These are phyloP conservation scores for Heliconius aoede DNA, from an alignment of 2,888 invertebrate species.

Conservation along the genomic window DNA sequence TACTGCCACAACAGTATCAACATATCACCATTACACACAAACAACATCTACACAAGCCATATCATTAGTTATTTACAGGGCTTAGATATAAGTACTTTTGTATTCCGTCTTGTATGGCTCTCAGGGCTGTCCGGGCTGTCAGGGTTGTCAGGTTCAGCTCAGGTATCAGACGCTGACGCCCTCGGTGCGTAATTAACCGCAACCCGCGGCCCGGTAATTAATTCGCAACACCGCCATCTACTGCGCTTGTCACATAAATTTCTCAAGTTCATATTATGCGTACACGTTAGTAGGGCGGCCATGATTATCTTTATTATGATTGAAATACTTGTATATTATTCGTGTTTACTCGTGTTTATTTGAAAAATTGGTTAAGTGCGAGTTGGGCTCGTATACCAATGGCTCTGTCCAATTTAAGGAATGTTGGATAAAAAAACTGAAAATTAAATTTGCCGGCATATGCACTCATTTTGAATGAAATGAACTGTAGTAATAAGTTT, in stretches of 20 bases:
- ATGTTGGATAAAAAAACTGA: no score
- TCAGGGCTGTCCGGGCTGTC: conserved; percentile 3
- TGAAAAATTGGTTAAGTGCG: no score
- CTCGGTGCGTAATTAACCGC: conserved; percentile 66
- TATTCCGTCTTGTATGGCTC: conserved; percentile 13
- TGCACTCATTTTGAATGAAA: no score
- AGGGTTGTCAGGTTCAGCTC: conserved; percentile 9
- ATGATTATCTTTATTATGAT: no score
- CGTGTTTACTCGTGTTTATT: no score
- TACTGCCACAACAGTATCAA: neutral
- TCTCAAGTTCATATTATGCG: conserved; percentile 67
- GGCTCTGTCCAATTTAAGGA: no score
- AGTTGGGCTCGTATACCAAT: no score
- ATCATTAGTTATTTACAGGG: conserved; percentile 17
- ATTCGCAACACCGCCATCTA: conserved; percentile 68
- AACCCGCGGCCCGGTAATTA: conserved; percentile 70
- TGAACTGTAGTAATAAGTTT: no score
- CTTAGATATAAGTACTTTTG: conserved; percentile 19
- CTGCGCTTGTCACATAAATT: conserved; percentile 76
- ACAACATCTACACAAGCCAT: neutral
- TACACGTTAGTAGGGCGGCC: conserved; percentile 47
- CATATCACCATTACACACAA: neutral
- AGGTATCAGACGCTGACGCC: conserved; percentile 34
- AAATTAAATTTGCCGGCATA: no score
- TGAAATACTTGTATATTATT: no score